Percentiles rank a stretch among this genome's conserved stretches.
These are phyloP conservation scores for Mustela lutreola DNA, from an alignment of 2,113 vertebrate genomes.

Conservation along the genomic window DNA sequence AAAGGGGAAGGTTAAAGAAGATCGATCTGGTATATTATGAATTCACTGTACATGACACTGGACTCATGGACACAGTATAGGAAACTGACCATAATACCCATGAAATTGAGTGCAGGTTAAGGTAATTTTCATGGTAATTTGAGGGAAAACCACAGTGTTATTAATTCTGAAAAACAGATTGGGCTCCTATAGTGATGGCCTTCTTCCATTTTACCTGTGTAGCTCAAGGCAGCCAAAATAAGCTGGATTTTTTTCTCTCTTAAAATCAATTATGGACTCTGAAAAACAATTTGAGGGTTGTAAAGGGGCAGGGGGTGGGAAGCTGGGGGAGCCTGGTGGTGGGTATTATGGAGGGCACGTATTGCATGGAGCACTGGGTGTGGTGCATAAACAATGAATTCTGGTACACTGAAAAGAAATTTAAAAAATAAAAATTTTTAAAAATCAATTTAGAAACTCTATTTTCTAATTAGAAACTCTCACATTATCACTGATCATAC, in stretches of 20 bases:
- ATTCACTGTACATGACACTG: neutral
- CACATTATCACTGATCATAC: neutral
- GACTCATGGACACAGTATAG: neutral
- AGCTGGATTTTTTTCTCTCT: neutral
- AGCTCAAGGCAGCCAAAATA: neutral
- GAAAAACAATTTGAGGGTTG: no score
- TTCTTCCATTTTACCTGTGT: neutral
- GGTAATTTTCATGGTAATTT: neutral
- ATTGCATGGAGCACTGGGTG: no score
- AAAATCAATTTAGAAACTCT: constrained; percentile 11
- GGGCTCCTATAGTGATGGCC: neutral
- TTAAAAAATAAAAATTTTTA: no score
- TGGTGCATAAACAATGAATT: no score
- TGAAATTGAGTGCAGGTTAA: neutral
- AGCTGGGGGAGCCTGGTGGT: no score
- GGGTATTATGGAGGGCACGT: no score
- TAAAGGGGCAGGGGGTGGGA: no score
- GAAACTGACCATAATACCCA: neutral
- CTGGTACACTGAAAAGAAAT: no score
- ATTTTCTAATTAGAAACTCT: neutral
- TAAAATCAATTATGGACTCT: neutral
- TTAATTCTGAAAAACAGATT: neutral
- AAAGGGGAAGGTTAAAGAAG: neutral
- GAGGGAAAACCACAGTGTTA: neutral
- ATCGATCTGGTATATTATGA: neutral